A percentile compares a stretch with the other conserved stretches of the same genome.
phyloP scores from a whole-genome alignment of 2,797 vertebrate genomes.

The Spinus olivaceus region DNA sequence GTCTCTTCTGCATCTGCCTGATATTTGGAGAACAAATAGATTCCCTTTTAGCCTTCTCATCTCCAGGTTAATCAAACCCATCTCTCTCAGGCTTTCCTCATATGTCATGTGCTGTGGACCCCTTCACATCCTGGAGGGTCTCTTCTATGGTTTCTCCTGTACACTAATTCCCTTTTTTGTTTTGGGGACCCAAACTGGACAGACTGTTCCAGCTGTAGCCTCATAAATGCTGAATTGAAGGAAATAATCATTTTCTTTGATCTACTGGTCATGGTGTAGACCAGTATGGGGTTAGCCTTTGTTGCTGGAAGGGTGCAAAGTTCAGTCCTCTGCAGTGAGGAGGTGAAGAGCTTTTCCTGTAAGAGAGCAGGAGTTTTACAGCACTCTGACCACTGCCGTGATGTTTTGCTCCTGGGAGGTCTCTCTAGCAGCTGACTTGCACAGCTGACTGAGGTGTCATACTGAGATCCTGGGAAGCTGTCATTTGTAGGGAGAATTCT shows the following conservation, averaged over 20 bases:
- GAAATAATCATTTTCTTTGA: background rate
- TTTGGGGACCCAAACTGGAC: background rate
- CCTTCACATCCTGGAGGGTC: background rate
- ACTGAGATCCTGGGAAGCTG: background rate
- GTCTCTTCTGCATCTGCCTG: background rate
- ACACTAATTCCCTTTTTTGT: background rate
- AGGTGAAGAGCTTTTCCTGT: background rate
- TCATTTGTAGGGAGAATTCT: background rate
- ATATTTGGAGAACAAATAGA: background rate
- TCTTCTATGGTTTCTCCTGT: background rate
- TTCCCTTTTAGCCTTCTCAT: background rate
- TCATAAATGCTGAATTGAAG: background rate
- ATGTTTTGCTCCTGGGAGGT: background rate
- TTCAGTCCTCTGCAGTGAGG: slow-evolving; percentile 4
- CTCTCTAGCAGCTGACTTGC: background rate
- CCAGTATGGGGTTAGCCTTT: background rate
- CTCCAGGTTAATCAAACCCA: background rate
- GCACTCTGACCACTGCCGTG: background rate
- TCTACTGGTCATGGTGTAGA: background rate
- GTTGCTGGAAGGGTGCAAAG: background rate
- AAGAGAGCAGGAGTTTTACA: background rate
- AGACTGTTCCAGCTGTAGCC: background rate
- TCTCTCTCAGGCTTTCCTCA: background rate
- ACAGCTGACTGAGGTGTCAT: background rate
- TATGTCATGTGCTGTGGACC: fast-evolving